These are phyloP conservation scores for Fulmarus glacialis DNA, from an alignment of 2,113 vertebrate genomes.

Conservation along the genomic window DNA sequence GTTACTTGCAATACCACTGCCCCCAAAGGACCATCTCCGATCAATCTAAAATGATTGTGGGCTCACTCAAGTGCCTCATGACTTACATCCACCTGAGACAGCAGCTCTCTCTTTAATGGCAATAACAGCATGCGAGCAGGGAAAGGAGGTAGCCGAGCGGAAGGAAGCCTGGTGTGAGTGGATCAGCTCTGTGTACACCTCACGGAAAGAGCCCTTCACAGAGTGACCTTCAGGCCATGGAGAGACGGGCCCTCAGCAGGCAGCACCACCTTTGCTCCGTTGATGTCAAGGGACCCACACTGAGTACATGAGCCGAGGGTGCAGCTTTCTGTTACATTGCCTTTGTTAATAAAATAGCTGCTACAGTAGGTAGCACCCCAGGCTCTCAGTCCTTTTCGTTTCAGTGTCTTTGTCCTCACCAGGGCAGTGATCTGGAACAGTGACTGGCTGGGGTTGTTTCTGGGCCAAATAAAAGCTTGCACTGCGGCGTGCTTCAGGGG, in stretches of 20 bases:
- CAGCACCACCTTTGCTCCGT: not conserved
- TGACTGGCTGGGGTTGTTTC: not conserved
- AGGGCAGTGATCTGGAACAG: not conserved
- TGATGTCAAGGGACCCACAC: not conserved
- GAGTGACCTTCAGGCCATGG: not conserved
- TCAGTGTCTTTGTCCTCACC: not conserved
- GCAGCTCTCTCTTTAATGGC: not conserved
- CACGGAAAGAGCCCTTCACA: not conserved
- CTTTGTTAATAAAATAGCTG: not conserved
- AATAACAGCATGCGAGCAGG: fast-evolving
- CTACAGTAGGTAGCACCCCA: not conserved
- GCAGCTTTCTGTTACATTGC: not conserved
- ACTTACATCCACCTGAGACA: not conserved
- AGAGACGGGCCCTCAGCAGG: not conserved
- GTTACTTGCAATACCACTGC: not conserved
- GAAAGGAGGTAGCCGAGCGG: not conserved
- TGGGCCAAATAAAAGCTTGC: not conserved
- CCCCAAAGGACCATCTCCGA: not conserved
- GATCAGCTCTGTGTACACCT: not conserved
- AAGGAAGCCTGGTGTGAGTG: not conserved
- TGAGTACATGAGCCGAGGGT: not conserved
- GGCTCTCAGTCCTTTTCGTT: not conserved
- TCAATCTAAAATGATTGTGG: not conserved
- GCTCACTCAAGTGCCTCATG: not conserved
- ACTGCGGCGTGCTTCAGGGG: fast-evolving